Percentiles rank a stretch among this genome's conserved stretches.
Evolutionary conservation across 2,113 vertebrate species (phyloP).

Genomic region (Lepidothrix coronata): DNA sequence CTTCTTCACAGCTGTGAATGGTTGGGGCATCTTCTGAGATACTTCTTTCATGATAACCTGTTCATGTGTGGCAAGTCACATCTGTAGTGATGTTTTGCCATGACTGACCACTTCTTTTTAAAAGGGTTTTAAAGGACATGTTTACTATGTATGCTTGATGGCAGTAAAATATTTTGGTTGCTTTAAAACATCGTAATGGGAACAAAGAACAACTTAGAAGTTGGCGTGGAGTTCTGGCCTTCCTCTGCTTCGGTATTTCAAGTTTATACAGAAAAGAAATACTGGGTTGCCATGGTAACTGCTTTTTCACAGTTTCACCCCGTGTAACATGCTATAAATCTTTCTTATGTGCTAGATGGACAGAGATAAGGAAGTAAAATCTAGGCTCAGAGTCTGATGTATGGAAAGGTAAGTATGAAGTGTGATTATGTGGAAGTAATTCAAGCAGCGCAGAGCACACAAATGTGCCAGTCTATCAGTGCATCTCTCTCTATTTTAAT

Average conservation of each 20-base stretch:
- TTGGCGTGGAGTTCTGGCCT: neutral
- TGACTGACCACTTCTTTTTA: neutral
- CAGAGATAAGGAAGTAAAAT: conserved; percentile 57
- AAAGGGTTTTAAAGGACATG: neutral
- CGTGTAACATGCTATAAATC: conserved; percentile 51
- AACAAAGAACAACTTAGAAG: conserved; percentile 31
- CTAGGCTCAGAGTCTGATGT: conserved; percentile 7
- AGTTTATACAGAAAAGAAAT: conserved; percentile 53
- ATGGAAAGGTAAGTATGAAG: conserved; percentile 14
- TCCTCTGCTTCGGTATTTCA: neutral
- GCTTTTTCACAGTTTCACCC: conserved; percentile 32
- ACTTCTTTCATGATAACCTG: accelerated
- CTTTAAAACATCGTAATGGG: neutral
- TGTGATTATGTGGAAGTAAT: neutral
- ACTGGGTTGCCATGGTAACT: conserved; percentile 64
- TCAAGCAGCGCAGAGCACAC: neutral
- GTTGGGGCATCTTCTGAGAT: neutral
- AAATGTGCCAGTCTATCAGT: neutral
- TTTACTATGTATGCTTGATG: neutral
- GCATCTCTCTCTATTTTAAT: neutral
- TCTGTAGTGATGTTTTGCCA: neutral
- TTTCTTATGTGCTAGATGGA: conserved; percentile 48
- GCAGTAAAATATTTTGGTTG: neutral
- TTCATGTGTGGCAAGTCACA: neutral
- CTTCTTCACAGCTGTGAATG: neutral